A percentile compares a stretch with the other conserved stretches of the same genome.
Conservation (phyloP, 2,113 vertebrate species). For the Elephas maximus region DNA sequence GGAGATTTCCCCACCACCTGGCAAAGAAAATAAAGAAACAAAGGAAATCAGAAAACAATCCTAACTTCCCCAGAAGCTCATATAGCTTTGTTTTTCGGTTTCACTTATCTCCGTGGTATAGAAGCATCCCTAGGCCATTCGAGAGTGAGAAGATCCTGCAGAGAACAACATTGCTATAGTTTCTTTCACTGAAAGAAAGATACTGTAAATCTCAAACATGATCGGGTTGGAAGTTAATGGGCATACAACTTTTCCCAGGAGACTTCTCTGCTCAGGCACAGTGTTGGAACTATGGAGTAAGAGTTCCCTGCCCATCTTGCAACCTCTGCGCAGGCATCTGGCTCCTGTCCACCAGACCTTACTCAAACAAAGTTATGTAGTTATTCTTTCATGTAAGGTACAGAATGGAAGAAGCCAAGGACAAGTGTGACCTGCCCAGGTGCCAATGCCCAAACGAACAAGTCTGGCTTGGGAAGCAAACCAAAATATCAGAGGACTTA, state of each 20-base stretch:
- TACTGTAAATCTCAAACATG: not conserved
- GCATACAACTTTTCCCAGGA: not conserved
- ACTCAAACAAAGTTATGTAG: not conserved
- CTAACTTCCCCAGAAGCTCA: not conserved
- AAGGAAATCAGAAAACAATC: not conserved
- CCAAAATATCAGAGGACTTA: not conserved
- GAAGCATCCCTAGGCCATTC: not conserved
- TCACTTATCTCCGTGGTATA: not conserved
- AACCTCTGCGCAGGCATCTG: not conserved
- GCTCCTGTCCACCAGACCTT: not conserved
- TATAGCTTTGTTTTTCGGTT: not conserved
- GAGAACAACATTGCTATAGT: not conserved
- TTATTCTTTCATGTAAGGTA: constrained; percentile 4
- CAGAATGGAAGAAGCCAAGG: constrained; percentile 21
- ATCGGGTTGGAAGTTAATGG: not conserved
- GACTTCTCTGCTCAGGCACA: not conserved
- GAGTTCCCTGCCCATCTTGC: not conserved
- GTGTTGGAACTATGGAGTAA: not conserved
- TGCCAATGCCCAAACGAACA: not conserved
- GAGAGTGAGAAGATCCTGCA: not conserved
- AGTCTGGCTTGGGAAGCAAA: not conserved
- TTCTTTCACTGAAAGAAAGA: not conserved
- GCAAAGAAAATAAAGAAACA: not conserved
- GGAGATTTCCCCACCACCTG: not conserved
- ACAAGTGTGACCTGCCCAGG: not conserved